These are phyloP conservation scores for Mionectes macconnelli DNA, from an alignment of 2,113 vertebrate genomes.

Conservation along the genomic window DNA sequence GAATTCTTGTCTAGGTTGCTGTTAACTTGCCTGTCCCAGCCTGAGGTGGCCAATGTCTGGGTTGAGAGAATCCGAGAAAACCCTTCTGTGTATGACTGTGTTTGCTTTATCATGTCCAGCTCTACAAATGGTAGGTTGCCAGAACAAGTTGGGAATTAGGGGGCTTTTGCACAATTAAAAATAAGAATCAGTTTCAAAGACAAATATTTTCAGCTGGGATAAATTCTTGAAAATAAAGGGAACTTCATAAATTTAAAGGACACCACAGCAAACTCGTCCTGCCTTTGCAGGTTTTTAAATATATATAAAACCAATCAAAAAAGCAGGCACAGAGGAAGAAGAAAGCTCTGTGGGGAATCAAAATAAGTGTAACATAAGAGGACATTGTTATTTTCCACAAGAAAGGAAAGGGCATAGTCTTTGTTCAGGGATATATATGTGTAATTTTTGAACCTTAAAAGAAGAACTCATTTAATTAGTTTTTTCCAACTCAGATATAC, in stretches of 20 bases:
- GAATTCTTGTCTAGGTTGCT: constrained; percentile 80
- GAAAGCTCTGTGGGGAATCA: background rate
- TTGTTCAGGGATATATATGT: background rate
- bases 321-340: background rate
- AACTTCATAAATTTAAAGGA: background rate
- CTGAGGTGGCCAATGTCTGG: constrained; percentile 86
- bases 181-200: background rate
- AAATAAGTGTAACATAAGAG: background rate
- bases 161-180: background rate
- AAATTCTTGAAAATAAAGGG: background rate
- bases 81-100: constrained; percentile 75
- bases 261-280: background rate
- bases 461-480: background rate
- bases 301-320: background rate
- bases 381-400: background rate
- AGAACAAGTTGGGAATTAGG: background rate
- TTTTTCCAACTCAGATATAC: background rate
- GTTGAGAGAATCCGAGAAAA: constrained; percentile 85
- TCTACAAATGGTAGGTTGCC: constrained; percentile 87
- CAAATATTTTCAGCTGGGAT: background rate
- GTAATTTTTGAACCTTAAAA: background rate
- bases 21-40: constrained; percentile 90
- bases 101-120: constrained; percentile 96
- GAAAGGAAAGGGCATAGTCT: background rate
- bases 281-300: background rate